Evolutionary conservation across 2,113 vertebrate species (phyloP).

Genomic region (Chaetorhynchus papuensis): DNA sequence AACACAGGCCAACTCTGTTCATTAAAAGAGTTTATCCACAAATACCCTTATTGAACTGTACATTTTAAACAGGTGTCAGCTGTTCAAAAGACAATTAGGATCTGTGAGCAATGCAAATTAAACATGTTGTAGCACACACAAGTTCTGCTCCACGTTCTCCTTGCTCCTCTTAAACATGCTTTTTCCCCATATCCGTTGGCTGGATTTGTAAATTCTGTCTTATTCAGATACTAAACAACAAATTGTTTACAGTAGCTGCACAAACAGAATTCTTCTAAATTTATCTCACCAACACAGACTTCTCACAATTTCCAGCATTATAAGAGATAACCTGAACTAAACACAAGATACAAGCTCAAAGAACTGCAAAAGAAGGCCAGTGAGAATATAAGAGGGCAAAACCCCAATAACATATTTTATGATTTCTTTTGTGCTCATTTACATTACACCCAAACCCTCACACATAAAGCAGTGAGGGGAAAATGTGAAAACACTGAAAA

Average conservation of each 20-base stretch:
- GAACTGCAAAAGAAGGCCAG: not conserved
- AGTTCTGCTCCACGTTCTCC: not conserved
- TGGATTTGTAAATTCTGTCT: not conserved
- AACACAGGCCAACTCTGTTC: not conserved
- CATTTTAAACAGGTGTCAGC: not conserved
- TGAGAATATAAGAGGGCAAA: not conserved
- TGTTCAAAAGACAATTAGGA: not conserved
- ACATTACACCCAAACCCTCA: not conserved
- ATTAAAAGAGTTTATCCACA: not conserved
- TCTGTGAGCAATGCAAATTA: not conserved
- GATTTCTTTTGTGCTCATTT: not conserved
- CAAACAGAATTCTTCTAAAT: not conserved
- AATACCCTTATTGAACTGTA: not conserved
- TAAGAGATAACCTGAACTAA: not conserved
- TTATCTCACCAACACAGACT: not conserved
- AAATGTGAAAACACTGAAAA: not conserved
- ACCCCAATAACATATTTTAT: not conserved
- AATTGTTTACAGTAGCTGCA: not conserved
- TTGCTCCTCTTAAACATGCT: not conserved
- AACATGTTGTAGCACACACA: not conserved
- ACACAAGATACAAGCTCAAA: not conserved
- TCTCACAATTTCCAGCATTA: not conserved
- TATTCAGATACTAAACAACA: not conserved
- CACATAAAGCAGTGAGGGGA: not conserved
- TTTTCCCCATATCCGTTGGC: not conserved